These are phyloP conservation scores for Ceraclea dissimilis DNA, from an alignment of 2,888 invertebrate species.

Conservation along the genomic window DNA sequence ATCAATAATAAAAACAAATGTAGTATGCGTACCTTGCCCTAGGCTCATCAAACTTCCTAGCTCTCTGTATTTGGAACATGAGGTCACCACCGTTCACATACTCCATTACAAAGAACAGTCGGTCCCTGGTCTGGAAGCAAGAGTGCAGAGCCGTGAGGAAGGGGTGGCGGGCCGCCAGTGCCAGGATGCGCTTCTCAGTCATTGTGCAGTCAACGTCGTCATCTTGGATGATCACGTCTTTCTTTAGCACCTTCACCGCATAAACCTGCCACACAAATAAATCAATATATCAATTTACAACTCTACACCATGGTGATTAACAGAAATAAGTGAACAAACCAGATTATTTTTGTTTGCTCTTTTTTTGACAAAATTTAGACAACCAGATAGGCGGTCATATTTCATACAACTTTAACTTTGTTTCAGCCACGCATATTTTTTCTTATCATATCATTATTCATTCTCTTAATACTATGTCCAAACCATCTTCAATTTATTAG, in stretches of 20 bases:
- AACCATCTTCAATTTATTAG: too few species aligned
- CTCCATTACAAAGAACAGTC: conserved; percentile 99
- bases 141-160: conserved; percentile 95
- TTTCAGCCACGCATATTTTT: too few species aligned
- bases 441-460: too few species aligned
- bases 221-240: conserved; percentile 96
- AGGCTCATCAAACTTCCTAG: conserved; percentile 95
- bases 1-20: neutral
- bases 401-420: too few species aligned
- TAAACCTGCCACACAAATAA: conserved; percentile 50
- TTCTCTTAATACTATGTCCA: too few species aligned
- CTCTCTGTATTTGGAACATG: conserved; percentile 99
- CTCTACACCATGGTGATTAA: neutral
- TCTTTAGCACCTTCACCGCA: conserved; percentile 86
- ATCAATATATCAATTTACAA: neutral
- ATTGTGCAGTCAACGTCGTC: conserved; percentile 99
- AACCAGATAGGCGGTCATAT: too few species aligned
- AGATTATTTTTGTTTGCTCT: too few species aligned
- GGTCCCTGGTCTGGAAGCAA: conserved; percentile 94
- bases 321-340: too few species aligned
- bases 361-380: too few species aligned
- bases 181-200: conserved; percentile 95
- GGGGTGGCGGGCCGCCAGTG: conserved; percentile 95
- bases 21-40: conserved; percentile 61
- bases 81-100: conserved; percentile 98